Base-by-base conservation (phyloP, 2,113 vertebrate genomes). In the Limanda limanda region DNA sequence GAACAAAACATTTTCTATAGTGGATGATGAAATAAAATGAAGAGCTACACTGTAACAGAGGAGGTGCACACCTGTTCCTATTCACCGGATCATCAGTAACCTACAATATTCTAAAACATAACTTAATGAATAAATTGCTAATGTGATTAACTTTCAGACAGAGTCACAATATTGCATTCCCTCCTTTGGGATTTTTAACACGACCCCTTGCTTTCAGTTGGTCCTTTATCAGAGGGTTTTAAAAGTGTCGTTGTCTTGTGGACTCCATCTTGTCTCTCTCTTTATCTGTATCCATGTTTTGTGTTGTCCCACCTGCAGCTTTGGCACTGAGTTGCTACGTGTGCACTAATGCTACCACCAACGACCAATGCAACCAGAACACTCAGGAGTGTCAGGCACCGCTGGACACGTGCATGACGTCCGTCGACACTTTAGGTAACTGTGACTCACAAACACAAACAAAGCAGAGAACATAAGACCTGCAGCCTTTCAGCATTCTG, bases 361-460 rank as follows among this genome's bases (percentile, higher is more conserved):
- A 92, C 40, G 76, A 80, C 1, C 25, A 67, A n/a, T 94, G 93
- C 71, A 95, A 91, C 86, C 25, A 40, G 17, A 86, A 55, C 68
- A 70, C 20, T 5, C 75, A 82, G 70, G 25, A 51, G 27, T 93
- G 92, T 23, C 71, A 67, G 54, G 13, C 61, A 18, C 92, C 86
- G 0, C 81, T 83, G 54, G 78, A 93, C 83, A 92, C 86, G 1
- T 94, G 93, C 84, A 94, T 94, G 92, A 93, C 90, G 20, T 56
- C 47, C 0, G 52, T 92, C 1, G 90, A 83, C 91, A 86, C 8
- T 24, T 12, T 25, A 12, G 93, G 93, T 94, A 82, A 88, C n/a
- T 75, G 20, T 25, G 21, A 31, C 18, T n/a, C 18, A 54, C 6
- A 54, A 10, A 71, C 35, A 62, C 40, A 42, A 17, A 15, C 9